phyloP scores from a whole-genome alignment of 2,113 vertebrate genomes.

The Gallinago jamesoni region DNA sequence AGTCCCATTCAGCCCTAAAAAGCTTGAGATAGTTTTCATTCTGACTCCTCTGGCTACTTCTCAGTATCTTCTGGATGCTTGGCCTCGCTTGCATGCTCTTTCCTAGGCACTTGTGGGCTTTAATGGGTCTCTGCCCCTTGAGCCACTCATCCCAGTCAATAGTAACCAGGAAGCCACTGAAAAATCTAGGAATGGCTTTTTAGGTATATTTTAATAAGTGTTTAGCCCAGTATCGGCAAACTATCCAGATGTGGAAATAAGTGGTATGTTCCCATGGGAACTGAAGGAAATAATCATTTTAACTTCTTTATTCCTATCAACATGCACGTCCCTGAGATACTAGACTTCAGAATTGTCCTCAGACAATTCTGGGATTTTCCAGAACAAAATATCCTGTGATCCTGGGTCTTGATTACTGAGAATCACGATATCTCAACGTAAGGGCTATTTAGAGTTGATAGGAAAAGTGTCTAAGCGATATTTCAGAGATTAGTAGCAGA shows the following conservation, averaged over 20 bases:
- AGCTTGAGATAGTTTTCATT: not conserved
- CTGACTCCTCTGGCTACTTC: not conserved
- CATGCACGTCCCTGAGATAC: not conserved
- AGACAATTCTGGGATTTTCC: not conserved
- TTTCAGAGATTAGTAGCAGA: not conserved
- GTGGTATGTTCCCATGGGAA: slow-evolving; percentile 20
- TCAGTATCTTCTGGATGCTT: not conserved
- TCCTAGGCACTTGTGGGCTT: not conserved
- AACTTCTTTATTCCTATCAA: not conserved
- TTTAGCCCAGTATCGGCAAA: not conserved
- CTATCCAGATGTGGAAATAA: not conserved
- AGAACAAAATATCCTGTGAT: not conserved
- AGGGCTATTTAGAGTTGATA: not conserved
- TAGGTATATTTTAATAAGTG: not conserved
- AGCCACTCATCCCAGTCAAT: not conserved
- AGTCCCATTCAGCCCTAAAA: not conserved
- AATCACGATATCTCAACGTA: not conserved
- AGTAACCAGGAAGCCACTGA: not conserved
- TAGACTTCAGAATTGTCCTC: not conserved
- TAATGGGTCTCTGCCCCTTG: not conserved
- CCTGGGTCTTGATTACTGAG: not conserved
- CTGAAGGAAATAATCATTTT: not conserved
- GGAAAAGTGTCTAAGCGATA: not conserved
- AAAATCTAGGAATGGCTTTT: not conserved
- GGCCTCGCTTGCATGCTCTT: not conserved